Base-by-base conservation (phyloP, 2,113 vertebrate genomes). In the Poecile atricapillus region DNA sequence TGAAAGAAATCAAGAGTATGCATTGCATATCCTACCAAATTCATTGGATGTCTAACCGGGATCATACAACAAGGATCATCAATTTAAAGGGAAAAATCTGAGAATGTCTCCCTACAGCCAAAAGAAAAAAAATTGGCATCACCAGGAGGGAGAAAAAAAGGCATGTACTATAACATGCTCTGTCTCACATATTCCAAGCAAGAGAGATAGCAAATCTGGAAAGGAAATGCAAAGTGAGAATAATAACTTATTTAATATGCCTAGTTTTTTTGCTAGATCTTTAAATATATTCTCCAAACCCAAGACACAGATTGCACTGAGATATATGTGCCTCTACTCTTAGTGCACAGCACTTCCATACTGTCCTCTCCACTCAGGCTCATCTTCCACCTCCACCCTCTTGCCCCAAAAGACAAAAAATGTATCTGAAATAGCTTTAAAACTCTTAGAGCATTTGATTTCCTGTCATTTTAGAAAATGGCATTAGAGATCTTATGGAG, bases 171-270 rank as follows among this genome's bases (percentile, higher is more conserved):
- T 50, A 90, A 69, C 49, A 55, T 4, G 33, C 49, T 92, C 67
- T 37, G 55, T 41, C n/a, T 35, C 65, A 83, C 87, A 94, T 80
- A 90, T 93, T 43, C 92, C 67, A 80, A 53, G 12, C 20, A 71
- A 64, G 43, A 87, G 33, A 96, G 75, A 39, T 64, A 75, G 78
- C 35, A 97, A 79, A 75, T 91, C 30, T 60, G 37, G 82, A 71
- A 94, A 89, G 60, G 82, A 97, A 97, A 93, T 27, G 83, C 73
- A 53, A 96, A 70, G 83, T 20, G 91, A 91, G 82, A 94, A 77
- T 58, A 83, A 91, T 60, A 85, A 97, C 67, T 94, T 91, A 83
- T 94, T 93, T 94, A 92, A 92, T 68, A 81, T 58, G 53, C 96
- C 82, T 91, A 79, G 15, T 23, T 71, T 95, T 95, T 95, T 64